Evolutionary conservation across 2,888 invertebrate species (phyloP).

Genomic region (Julus scanicus): DNA sequence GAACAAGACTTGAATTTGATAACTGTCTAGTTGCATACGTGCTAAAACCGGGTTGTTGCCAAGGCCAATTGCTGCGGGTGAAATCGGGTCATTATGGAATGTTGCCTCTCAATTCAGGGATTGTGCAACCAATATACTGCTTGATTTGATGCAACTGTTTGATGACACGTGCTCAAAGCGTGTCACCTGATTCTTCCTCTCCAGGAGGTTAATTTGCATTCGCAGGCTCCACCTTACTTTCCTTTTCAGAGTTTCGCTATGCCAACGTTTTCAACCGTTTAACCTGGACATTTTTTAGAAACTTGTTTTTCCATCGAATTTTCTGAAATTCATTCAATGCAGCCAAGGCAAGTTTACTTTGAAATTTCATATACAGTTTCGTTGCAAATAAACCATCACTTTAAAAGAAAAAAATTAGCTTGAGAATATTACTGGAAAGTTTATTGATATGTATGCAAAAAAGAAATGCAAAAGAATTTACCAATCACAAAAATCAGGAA

Average conservation of each 20-base stretch:
- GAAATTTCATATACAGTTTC: too few relatives aligned
- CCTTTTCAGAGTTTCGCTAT: neutral
- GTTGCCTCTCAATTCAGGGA: neutral
- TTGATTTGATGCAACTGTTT: slow-evolving; percentile 1
- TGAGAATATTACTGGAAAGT: too few relatives aligned
- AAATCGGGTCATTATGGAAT: neutral
- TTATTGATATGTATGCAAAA: too few relatives aligned
- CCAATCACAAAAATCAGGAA: too few relatives aligned
- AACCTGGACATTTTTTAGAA: too few relatives aligned
- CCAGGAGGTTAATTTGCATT: neutral
- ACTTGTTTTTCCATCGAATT: too few relatives aligned
- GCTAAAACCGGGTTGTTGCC: neutral
- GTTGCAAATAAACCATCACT: too few relatives aligned
- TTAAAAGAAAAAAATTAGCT: too few relatives aligned
- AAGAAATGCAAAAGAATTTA: too few relatives aligned
- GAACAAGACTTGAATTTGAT: neutral
- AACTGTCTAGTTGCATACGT: neutral
- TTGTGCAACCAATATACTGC: neutral
- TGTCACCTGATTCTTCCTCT: neutral
- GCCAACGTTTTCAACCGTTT: too few relatives aligned
- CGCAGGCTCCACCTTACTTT: neutral
- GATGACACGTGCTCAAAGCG: neutral
- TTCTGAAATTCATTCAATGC: too few relatives aligned
- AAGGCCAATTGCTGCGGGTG: slow-evolving; percentile 2
- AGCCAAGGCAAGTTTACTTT: too few relatives aligned